Conservation (phyloP, 1,140 invertebrate species). For the Temnothorax nylanderi region DNA sequence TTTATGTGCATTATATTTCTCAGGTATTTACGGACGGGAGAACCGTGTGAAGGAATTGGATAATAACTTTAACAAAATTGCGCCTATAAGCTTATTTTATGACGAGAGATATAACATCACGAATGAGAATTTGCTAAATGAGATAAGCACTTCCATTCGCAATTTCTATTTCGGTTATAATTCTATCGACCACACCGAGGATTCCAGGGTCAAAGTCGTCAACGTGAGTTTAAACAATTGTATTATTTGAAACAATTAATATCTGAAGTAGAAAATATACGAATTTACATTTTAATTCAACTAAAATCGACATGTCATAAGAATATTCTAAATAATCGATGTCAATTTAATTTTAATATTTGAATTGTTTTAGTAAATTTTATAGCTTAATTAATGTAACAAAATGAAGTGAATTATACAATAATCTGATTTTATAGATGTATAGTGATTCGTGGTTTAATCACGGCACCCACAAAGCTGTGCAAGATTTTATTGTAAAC, state of each 20-base stretch:
- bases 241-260: neutral
- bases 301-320: neutral
- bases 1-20: neutral
- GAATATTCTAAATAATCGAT: neutral
- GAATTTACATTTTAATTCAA: neutral
- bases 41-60: constrained; percentile 81
- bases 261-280: neutral
- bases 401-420: neutral
- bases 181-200: constrained; percentile 82
- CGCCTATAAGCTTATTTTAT: constrained; percentile 88
- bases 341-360: neutral
- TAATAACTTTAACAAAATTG: constrained; percentile 86
- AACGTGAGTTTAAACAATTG: constrained; percentile 83
- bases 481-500: constrained; percentile 84
- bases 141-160: constrained; percentile 86
- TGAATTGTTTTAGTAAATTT: neutral
- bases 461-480: constrained; percentile 86
- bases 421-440: constrained; percentile 85
- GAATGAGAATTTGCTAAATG: constrained; percentile 64
- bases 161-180: constrained; percentile 87
- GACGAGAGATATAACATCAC: constrained; percentile 85
- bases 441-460: constrained; percentile 90
- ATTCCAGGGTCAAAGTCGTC: constrained; percentile 84
- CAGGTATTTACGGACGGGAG: constrained; percentile 77
- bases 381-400: neutral